These are phyloP conservation scores for Ganaspis brasiliensis DNA, from an alignment of 2,888 invertebrate species.

Conservation along the genomic window DNA sequence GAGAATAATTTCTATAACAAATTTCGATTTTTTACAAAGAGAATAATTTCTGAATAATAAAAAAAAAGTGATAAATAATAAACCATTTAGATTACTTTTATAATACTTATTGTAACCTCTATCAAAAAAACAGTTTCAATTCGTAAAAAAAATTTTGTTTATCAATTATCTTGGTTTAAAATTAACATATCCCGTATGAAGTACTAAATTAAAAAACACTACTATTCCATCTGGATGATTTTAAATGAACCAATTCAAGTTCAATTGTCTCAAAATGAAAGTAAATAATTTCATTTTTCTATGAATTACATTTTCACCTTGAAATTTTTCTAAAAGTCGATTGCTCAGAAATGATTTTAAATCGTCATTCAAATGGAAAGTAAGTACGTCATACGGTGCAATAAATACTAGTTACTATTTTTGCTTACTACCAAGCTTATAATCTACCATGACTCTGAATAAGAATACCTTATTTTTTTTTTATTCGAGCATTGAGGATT, in stretches of 20 bases:
- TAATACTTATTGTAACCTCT: too few relatives aligned
- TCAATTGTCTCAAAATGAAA: slow-evolving; percentile 61
- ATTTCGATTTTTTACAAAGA: too few relatives aligned
- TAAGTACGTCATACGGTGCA: slow-evolving; percentile 52
- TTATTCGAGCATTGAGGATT: not conserved
- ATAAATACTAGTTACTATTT: slow-evolving; percentile 59
- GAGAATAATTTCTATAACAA: too few relatives aligned
- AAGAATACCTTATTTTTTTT: slow-evolving; percentile 14
- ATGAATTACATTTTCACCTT: slow-evolving; percentile 49
- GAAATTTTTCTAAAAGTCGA: slow-evolving; percentile 61
- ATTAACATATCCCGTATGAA: not conserved
- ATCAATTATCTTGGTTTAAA: too few relatives aligned
- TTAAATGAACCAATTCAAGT: slow-evolving; percentile 50
- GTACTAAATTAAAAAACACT: slow-evolving; percentile 45
- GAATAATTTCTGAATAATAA: too few relatives aligned
- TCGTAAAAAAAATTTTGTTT: too few relatives aligned
- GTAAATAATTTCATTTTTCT: slow-evolving; percentile 60
- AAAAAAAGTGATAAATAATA: too few relatives aligned
- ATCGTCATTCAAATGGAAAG: slow-evolving; percentile 63
- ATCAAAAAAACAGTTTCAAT: too few relatives aligned
- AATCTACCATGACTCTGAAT: slow-evolving; percentile 5
- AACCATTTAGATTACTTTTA: too few relatives aligned
- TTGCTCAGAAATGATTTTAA: slow-evolving; percentile 63
- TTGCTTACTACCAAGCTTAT: slow-evolving; percentile 50
- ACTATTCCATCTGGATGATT: slow-evolving; percentile 57